Conservation (phyloP, 2,888 invertebrate species). For the Diogma glabrata region DNA sequence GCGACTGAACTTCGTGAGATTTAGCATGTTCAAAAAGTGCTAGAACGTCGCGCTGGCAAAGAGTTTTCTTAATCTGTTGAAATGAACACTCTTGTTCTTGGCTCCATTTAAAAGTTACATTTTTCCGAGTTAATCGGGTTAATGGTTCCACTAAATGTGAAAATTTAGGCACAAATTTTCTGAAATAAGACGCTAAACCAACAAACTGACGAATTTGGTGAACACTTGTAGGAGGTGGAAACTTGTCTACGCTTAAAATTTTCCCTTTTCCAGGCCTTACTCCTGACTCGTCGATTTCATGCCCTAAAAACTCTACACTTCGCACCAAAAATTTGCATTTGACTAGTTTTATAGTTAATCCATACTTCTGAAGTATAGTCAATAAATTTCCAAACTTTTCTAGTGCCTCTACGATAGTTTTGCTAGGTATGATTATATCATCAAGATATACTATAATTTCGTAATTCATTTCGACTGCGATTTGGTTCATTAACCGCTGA, state of each 20-base stretch:
- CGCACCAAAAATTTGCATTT: background rate
- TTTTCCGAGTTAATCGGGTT: background rate
- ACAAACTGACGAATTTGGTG: background rate
- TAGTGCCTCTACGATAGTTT: no score
- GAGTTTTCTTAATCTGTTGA: no score
- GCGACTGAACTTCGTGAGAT: no score
- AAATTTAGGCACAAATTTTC: background rate
- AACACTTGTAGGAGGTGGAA: background rate
- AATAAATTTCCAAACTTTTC: no score
- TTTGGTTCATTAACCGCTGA: no score
- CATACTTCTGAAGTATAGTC: no score
- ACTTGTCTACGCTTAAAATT: background rate
- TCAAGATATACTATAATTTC: no score
- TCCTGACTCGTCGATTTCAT: no score
- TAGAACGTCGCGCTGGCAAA: no score
- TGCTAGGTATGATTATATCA: no score
- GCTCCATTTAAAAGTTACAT: background rate
- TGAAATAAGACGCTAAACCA: background rate
- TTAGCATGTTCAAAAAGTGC: no score
- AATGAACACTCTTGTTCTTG: background rate
- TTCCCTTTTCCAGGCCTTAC: background rate
- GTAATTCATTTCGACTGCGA: no score
- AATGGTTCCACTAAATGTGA: background rate
- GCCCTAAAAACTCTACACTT: background rate
- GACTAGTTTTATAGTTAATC: background rate